Percentiles rank a stretch among this genome's conserved stretches.
Evolutionary conservation across 1,140 invertebrate species (phyloP).

Genomic region (Drosophila lacertosa): DNA sequence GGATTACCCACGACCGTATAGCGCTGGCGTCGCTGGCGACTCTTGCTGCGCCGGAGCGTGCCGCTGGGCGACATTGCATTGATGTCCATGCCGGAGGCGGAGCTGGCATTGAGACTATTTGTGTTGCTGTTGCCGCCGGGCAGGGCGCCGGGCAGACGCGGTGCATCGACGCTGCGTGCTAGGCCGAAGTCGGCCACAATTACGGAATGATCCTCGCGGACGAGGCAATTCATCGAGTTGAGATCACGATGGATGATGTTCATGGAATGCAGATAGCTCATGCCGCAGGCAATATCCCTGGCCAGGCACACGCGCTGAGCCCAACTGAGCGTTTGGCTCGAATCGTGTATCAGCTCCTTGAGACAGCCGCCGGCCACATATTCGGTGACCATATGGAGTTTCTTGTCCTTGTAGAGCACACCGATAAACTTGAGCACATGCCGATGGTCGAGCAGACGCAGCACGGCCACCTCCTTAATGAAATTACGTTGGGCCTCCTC

Average conservation of each 20-base stretch:
- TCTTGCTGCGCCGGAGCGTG: slow-evolving; percentile 83
- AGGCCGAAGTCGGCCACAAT: slow-evolving; percentile 98
- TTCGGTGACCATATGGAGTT: slow-evolving; percentile 95
- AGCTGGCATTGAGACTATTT: too few relatives aligned
- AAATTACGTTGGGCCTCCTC: slow-evolving; percentile 97
- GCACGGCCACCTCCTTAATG: slow-evolving; percentile 96
- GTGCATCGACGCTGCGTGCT: slow-evolving; percentile 92
- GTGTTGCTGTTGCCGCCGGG: neutral
- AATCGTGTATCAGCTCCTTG: slow-evolving; percentile 90
- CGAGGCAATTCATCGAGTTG: slow-evolving; percentile 97
- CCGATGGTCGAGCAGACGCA: slow-evolving; percentile 93
- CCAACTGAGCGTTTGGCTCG: slow-evolving; percentile 89
- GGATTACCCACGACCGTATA: slow-evolving; percentile 94
- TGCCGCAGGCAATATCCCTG: slow-evolving; percentile 95
- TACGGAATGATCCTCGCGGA: slow-evolving; percentile 95
- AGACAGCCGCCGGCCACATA: slow-evolving; percentile 96
- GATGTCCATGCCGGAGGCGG: slow-evolving; percentile 7
- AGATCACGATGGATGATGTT: slow-evolving; percentile 98
- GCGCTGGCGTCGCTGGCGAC: slow-evolving; percentile 85
- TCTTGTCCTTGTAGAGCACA: slow-evolving; percentile 96
- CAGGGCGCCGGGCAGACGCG: slow-evolving; percentile 50
- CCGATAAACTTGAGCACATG: slow-evolving; percentile 97
- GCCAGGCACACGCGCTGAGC: slow-evolving; percentile 92
- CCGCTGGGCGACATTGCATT: slow-evolving; percentile 79
- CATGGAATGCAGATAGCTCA: slow-evolving; percentile 96